Evolutionary conservation across 2,113 vertebrate species (phyloP), one percentile per base, ranked within the genome.

Genomic region (Lophius piscatorius): DNA sequence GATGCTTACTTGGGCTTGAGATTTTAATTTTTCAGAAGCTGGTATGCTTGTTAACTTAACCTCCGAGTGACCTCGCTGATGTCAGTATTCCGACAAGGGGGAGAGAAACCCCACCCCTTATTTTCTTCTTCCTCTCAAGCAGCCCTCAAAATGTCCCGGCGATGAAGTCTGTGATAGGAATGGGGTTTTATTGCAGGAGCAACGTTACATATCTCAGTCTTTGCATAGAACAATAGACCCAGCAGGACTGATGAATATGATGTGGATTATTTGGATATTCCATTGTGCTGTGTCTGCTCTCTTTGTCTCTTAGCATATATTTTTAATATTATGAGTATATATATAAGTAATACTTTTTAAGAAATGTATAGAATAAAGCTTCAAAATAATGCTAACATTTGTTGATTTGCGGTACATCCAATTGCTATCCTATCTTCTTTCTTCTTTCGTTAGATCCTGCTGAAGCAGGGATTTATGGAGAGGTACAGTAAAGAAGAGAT

Each of bases 1-100:
- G 78, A 73, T 69, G 72, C 83, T 67, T 87, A 64, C 72, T 75
- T 86, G 87, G 80, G 82, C 76, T 63, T 42, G 28, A 16, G 80
- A 76, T 82, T 90, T 90, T 71, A 90, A 90, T 90, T 90, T 92
- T 90, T 90, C 75, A 92, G 76, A 45, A 70, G 89, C 86, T 81
- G 14, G 40, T 72, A 66, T 65, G 78, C 80, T 50, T 61, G 82
- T 90, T 89, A 84, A 80, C 80, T 79, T 90, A 89, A 90, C 89
- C 91, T 90, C 75, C 1, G 34, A 9, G 34, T 88, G 90, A 91
- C 88, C 89, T 84, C 72, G 22, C 35, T 70, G 73, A 82, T 84
- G 87, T 88, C 82, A 78, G 74, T 70, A 67, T 80, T 63, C 42
- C 49, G n/a, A n/a, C n/a, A n/a, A n/a, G 28, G 21, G 72, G 65